Base-by-base conservation (phyloP, 2,888 invertebrate species). In the Beris morrisii region DNA sequence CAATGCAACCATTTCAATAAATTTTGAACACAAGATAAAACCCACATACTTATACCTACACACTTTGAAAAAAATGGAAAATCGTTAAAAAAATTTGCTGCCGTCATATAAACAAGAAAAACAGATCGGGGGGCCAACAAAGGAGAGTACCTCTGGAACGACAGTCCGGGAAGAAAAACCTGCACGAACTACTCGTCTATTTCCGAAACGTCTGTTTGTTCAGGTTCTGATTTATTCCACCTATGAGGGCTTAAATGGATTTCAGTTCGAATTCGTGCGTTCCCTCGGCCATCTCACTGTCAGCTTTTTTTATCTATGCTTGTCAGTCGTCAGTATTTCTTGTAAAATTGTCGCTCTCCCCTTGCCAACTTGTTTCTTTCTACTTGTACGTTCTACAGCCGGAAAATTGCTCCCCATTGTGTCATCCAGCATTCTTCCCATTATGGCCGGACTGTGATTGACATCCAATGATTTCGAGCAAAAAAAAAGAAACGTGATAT, bases 161-260 rank as follows among this genome's bases (percentile, higher is more conserved):
- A 31, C 54, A 9, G 43, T 56, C 38, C 6, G 55, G 58, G 28
- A 4, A 22, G n/a, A 32, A 11, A 43, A 43, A 43, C 59, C 13
- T 50, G 28, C 54, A 44, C 43, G 56, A 44, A 58, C 30, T 30
- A 58, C 28, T 58, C 44, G 32, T 65, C 65, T 65, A 53, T 65
- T 38, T 55, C 56, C 9, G 56, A 46, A 43, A 15, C 46, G 48
- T 61, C 61, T 65, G 65, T 65, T 65, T 65, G 65, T 38, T 65
- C 52, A 58, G 57, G 57, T 52, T 52, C 65, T 65, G 65, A 65
- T 65, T 65, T 65, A 65, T 65, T 57, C 57, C 65, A 65, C 65
- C 65, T 65, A 65, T 65, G 65, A 58, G 65, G 65, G 65, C 45
- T 65, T 65, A 65, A 65, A 65, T 65, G 65, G 65, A 57, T 55